Percentiles rank a stretch among this genome's conserved stretches.
These are phyloP conservation scores for Volucella inflata DNA, from an alignment of 2,888 invertebrate genomes.

Conservation along the genomic window DNA sequence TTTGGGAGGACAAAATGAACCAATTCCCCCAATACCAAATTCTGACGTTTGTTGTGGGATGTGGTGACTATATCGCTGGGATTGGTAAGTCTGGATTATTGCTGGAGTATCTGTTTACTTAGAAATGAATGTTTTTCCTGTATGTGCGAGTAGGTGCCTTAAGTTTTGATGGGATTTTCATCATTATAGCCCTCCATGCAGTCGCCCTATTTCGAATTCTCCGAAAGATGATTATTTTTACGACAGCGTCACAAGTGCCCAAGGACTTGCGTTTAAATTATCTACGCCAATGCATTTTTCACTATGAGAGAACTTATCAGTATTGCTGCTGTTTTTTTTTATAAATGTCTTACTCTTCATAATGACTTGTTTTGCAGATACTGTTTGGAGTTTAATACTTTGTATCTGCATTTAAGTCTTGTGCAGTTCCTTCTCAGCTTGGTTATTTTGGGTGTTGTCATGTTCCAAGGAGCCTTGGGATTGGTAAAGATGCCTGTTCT, in stretches of 20 bases:
- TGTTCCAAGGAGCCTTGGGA: constrained; percentile 79
- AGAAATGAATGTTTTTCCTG: background rate
- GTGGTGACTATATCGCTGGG: constrained; percentile 77
- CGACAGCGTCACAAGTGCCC: constrained; percentile 79
- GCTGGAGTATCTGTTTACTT: background rate
- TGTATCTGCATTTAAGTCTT: constrained; percentile 79
- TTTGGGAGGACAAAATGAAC: constrained; percentile 79
- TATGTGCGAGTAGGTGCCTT: constrained; percentile 78
- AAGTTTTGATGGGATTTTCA: constrained; percentile 80
- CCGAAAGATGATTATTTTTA: constrained; percentile 77
- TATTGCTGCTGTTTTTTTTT: constrained; percentile 47
- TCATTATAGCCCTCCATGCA: constrained; percentile 79
- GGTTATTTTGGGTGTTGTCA: constrained; percentile 78
- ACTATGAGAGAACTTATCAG: constrained; percentile 79
- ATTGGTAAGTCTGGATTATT: constrained; percentile 77
- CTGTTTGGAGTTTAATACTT: constrained; percentile 77
- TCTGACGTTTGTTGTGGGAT: constrained; percentile 76
- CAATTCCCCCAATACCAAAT: constrained; percentile 79
- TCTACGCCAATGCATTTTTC: constrained; percentile 79
- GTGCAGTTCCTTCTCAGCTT: constrained; percentile 80
- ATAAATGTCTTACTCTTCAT: background rate
- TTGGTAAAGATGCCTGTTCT: constrained; percentile 74
- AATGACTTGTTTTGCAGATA: constrained; percentile 75
- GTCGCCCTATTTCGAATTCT: constrained; percentile 79
- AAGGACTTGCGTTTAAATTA: constrained; percentile 78